phyloP scores from a whole-genome alignment of 2,113 vertebrate species.

The Lamprologus ornatipinnis region DNA sequence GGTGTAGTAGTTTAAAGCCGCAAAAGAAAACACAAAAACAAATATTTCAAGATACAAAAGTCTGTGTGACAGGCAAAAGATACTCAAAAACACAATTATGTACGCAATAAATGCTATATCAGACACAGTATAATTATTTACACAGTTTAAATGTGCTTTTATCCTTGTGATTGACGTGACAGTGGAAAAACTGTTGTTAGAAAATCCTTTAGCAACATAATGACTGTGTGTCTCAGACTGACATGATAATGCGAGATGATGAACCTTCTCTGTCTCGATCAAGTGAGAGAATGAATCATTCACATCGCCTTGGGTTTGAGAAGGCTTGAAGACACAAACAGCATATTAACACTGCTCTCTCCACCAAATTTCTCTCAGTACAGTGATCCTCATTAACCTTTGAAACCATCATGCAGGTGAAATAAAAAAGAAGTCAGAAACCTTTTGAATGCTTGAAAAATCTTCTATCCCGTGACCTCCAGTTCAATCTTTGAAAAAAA shows the following conservation, averaged over 20 bases:
- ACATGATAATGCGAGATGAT: constrained; percentile 14
- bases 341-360: background rate
- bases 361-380: background rate
- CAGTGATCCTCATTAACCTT: background rate
- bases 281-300: constrained; percentile 25
- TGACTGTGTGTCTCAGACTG: background rate
- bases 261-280: background rate
- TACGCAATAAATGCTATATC: background rate
- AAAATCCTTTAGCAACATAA: background rate
- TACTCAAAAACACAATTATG: background rate
- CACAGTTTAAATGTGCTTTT: background rate
- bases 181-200: background rate
- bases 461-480: background rate
- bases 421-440: background rate
- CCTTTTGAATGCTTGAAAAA: background rate
- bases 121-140: background rate
- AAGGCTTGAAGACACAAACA: background rate
- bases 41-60: background rate
- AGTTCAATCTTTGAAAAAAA: background rate
- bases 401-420: background rate
- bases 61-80: background rate
- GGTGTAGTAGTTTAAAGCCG: background rate
- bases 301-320: constrained; percentile 2
- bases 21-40: background rate
- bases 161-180: background rate